phyloP scores from a whole-genome alignment of 2,113 vertebrate species.

The Motacilla alba region DNA sequence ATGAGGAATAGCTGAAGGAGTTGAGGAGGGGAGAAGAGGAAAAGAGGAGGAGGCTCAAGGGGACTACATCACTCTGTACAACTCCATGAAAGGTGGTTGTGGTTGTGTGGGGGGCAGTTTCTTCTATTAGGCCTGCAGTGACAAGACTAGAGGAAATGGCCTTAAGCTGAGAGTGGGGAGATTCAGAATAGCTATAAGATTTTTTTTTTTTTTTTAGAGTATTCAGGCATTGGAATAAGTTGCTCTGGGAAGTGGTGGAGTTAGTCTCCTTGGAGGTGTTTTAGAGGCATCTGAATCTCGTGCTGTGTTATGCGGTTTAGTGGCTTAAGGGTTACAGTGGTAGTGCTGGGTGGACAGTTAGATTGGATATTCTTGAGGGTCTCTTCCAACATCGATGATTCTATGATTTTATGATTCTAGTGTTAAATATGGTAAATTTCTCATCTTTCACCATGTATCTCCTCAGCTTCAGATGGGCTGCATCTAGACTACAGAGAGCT shows the following conservation, averaged over 20 bases:
- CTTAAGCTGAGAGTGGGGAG: fast-evolving
- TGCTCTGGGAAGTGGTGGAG: background rate
- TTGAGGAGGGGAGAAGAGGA: no score
- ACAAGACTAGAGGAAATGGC: background rate
- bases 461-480: background rate
- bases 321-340: background rate
- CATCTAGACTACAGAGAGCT: background rate
- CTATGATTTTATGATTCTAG: background rate
- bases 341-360: background rate
- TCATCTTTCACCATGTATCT: background rate
- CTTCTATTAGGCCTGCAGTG: background rate
- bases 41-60: background rate
- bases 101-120: background rate
- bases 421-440: background rate
- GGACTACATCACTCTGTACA: background rate
- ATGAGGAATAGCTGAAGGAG: background rate
- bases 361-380: background rate
- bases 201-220: background rate
- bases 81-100: background rate
- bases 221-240: background rate
- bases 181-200: background rate
- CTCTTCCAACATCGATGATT: background rate
- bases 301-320: fast-evolving
- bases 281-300: background rate
- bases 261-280: background rate